Conservation (phyloP, 2,113 vertebrate species). For the Ammodytes dubius region DNA sequence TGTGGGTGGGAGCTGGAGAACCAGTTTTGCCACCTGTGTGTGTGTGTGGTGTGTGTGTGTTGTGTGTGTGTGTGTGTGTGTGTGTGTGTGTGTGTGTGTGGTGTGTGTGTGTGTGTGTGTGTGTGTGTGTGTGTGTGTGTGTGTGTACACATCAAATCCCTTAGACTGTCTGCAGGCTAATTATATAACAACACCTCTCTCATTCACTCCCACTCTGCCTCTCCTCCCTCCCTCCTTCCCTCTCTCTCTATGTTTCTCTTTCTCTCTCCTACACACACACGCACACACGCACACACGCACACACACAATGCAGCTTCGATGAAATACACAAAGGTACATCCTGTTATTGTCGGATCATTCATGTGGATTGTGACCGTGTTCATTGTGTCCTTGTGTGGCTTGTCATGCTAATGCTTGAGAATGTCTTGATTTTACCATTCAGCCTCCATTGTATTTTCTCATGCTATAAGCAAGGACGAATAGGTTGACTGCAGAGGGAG, state of each 20-base stretch:
- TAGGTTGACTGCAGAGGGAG: constrained; percentile 9
- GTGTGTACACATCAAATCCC: constrained; percentile 43
- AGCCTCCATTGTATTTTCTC: constrained; percentile 21
- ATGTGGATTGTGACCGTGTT: constrained; percentile 43
- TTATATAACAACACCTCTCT: constrained; percentile 75
- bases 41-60: constrained; percentile 38
- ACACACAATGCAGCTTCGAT: constrained; percentile 21
- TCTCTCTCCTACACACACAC: background rate
- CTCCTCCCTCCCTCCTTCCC: constrained; percentile 32
- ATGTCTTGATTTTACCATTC: constrained; percentile 44
- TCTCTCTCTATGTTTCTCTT: constrained; percentile 24
- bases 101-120: background rate
- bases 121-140: constrained; percentile 24
- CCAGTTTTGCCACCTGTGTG: constrained; percentile 74
- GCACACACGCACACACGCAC: constrained; percentile 43
- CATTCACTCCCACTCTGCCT: constrained; percentile 63
- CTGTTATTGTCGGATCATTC: constrained; percentile 76
- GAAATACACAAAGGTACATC: constrained; percentile 63
- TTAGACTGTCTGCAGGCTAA: constrained; percentile 72
- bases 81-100: constrained; percentile 21
- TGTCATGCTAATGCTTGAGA: constrained; percentile 55
- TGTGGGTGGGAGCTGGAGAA: constrained; percentile 77
- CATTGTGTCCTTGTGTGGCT: constrained; percentile 54
- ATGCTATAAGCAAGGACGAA: background rate
- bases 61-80: constrained; percentile 17